phyloP scores from a whole-genome alignment of 23 tunicate genomes.

The Diplosoma virens region DNA sequence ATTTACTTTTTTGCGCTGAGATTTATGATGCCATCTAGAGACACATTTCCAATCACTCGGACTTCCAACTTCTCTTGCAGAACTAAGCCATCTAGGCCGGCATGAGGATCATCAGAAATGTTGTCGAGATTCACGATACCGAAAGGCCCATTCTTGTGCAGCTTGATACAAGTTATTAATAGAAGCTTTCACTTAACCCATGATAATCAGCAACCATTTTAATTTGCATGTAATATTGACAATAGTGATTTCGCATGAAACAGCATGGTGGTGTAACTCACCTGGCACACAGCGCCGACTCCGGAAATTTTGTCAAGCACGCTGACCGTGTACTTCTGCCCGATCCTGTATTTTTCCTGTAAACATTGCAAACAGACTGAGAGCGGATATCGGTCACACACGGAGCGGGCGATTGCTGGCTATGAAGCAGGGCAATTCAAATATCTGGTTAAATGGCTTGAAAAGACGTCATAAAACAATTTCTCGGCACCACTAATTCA shows the following conservation, averaged over 20 bases:
- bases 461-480: too few relatives aligned
- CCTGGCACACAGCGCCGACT: conserved; percentile 24
- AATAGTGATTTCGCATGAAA: neutral
- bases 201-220: too few relatives aligned
- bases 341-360: conserved; percentile 14
- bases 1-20: conserved; percentile 41
- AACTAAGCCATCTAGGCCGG: conserved; percentile 10
- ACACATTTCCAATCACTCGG: conserved; percentile 34
- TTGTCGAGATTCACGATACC: conserved; percentile 21
- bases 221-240: neutral
- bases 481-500: too few relatives aligned
- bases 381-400: too few relatives aligned
- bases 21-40: conserved; percentile 49
- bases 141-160: conserved; percentile 25
- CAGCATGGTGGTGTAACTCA: neutral
- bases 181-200: too few relatives aligned
- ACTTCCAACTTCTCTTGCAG: conserved; percentile 9
- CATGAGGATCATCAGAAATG: conserved; percentile 33
- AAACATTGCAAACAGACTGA: conserved; percentile 7
- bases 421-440: too few relatives aligned
- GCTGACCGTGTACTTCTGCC: conserved; percentile 15
- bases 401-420: too few relatives aligned
- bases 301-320: conserved; percentile 13
- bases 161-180: too few relatives aligned
- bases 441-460: too few relatives aligned